Evolutionary conservation across 2,888 invertebrate species (phyloP).

Genomic region (Tillus elongatus): DNA sequence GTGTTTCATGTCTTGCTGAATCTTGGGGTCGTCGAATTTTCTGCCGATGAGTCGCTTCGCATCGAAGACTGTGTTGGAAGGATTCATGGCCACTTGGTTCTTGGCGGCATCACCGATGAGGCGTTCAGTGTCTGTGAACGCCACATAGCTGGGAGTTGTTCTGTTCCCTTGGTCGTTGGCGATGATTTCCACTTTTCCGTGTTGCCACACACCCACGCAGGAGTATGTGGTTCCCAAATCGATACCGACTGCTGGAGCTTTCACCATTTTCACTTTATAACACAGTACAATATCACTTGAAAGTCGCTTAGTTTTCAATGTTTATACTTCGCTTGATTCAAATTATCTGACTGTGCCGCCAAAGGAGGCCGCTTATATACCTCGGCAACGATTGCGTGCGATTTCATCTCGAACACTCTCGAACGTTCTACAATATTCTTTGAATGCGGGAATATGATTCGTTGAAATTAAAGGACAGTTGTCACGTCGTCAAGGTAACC

Average conservation of each 20-base stretch:
- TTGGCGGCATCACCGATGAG: constrained; percentile 63
- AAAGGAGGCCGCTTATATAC: no score
- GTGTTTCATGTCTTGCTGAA: constrained; percentile 70
- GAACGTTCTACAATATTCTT: no score
- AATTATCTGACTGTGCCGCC: no score
- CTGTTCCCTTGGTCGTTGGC: constrained; percentile 82
- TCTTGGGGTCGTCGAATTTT: constrained; percentile 63
- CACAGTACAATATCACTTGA: no score
- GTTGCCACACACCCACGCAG: constrained; percentile 73
- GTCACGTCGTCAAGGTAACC: no score
- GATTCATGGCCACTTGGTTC: constrained; percentile 64
- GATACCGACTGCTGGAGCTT: constrained; percentile 60
- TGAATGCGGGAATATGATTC: no score
- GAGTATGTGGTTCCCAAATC: constrained; percentile 85
- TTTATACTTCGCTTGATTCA: no score
- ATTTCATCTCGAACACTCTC: no score
- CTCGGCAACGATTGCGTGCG: no score
- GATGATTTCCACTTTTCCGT: constrained; percentile 77
- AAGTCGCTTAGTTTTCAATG: no score
- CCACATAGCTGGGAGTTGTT: constrained; percentile 73
- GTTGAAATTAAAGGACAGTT: no score
- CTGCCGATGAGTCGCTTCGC: constrained; percentile 72
- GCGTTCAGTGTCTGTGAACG: constrained; percentile 60
- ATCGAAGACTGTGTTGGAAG: constrained; percentile 62
- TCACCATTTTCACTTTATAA: constrained; percentile 26